phyloP scores from a whole-genome alignment of 2,888 invertebrate genomes.

The Drosophila borealis region DNA sequence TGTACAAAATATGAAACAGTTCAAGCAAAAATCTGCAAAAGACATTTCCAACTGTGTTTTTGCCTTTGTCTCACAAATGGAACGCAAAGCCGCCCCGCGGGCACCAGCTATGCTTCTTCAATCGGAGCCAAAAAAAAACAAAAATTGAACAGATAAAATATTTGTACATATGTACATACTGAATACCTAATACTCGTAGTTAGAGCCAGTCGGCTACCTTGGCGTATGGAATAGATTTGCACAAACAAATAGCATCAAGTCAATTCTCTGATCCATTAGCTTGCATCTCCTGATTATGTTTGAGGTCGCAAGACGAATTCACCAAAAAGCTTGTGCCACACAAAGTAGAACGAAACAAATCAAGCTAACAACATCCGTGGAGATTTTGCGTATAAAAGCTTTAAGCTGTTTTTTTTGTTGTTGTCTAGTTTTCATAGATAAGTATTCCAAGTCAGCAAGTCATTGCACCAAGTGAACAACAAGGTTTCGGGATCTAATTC shows the following conservation, averaged over 20 bases:
- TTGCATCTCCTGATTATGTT: neutral
- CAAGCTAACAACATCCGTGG: no score
- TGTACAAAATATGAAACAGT: slow-evolving; percentile 31
- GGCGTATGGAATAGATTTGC: neutral
- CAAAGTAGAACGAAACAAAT: no score
- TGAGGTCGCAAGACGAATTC: neutral
- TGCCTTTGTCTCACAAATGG: slow-evolving; percentile 58
- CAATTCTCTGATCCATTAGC: neutral
- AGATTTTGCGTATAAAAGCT: no score
- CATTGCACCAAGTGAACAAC: no score
- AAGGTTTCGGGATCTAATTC: no score
- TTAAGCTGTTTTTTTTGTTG: no score
- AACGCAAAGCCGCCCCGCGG: slow-evolving; percentile 58
- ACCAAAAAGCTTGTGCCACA: no score
- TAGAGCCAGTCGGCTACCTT: slow-evolving; percentile 1
- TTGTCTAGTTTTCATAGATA: no score
- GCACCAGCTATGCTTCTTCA: slow-evolving; percentile 15
- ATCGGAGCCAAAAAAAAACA: slow-evolving; percentile 25
- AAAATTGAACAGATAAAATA: slow-evolving; percentile 38
- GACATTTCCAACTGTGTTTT: slow-evolving; percentile 72
- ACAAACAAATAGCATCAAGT: neutral
- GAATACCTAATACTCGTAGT: slow-evolving; percentile 19
- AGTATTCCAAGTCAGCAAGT: no score
- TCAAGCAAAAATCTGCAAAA: slow-evolving; percentile 62
- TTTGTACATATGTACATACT: slow-evolving; percentile 12